phyloP scores from a whole-genome alignment of 2,888 invertebrate species.

The Drosophila paranaensis region DNA sequence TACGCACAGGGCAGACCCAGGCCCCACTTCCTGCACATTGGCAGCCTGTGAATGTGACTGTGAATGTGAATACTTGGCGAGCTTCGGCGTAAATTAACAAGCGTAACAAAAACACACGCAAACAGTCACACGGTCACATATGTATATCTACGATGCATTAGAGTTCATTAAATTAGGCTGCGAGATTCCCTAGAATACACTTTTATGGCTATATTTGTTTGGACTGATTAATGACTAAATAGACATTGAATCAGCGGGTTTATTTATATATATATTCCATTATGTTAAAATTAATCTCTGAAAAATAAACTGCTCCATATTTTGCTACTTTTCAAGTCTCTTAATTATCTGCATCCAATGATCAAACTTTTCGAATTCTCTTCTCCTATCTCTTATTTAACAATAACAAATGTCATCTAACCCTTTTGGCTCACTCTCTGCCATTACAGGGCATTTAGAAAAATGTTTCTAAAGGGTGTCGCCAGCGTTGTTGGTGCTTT shows the following conservation, averaged over 20 bases:
- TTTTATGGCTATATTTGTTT: too few relatives aligned
- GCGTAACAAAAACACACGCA: conserved; percentile 54
- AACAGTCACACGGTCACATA: conserved; percentile 8
- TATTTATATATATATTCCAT: too few relatives aligned
- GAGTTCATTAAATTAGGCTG: not conserved
- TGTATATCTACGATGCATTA: not conserved
- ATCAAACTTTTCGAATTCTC: not conserved
- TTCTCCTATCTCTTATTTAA: not conserved
- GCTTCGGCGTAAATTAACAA: conserved; percentile 73
- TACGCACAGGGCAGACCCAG: not conserved
- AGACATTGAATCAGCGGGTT: too few relatives aligned
- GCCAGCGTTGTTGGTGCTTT: conserved; percentile 44
- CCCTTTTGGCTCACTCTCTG: not conserved
- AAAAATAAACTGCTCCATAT: too few relatives aligned
- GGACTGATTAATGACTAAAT: too few relatives aligned
- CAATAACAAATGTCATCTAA: not conserved
- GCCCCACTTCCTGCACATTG: conserved; percentile 45
- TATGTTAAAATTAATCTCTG: too few relatives aligned
- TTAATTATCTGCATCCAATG: too few relatives aligned
- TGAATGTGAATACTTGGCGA: conserved; percentile 39
- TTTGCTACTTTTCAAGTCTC: too few relatives aligned
- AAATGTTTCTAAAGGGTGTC: conserved; percentile 70
- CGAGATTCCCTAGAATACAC: not conserved
- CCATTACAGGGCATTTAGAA: conserved; percentile 18
- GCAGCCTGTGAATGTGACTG: conserved; percentile 15